Base-by-base conservation (phyloP, 2,113 vertebrate genomes). In the Istiophorus platypterus region DNA sequence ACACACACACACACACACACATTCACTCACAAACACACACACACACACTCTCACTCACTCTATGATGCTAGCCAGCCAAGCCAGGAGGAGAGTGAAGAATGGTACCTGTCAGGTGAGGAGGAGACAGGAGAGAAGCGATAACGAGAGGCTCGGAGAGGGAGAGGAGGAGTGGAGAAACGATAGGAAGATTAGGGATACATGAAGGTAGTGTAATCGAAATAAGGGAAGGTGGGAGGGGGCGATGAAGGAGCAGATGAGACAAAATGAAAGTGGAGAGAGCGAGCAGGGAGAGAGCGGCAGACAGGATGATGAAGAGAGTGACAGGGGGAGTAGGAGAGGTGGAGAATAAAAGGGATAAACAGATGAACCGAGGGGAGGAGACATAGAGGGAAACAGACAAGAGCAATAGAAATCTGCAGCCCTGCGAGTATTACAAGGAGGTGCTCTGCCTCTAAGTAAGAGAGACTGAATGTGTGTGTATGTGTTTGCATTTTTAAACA, bases 21-120 rank as follows among this genome's bases (percentile, higher is more conserved):
- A 37, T 8, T 5, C 15, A 31, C 26, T 22, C 51, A 72, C 22
- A 37, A 45, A 56, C 17, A 79, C 74, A 73, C 41, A 80, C 13
- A 45, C 15, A 47, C 57, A 71, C 22, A 34, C 54, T 45, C 27
- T 27, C 71, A 66, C 75, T 17, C 78, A 64, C 56, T 17, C 42
- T 37, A 59, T 74, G 72, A 81, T 45, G n/a, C 31, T 37, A 64
- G 73, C 45, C 78, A 47, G 75, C 73, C 24, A 72, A 78, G 72
- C 73, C 51, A 68, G 78, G 51, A 86, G 86, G 76, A 73, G 81
- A 87, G 78, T 92, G 90, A 93, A 85, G 89, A 90, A 92, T 92
- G 78, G 88, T 82, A 85, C 86, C 88, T 92, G 91, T 92, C 92
- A 92, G 76, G 47, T 68, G 63, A 83, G 84, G 82, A 85, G 84